phyloP scores from a whole-genome alignment of 1,140 invertebrate species.

The Bradynema listronoti region DNA sequence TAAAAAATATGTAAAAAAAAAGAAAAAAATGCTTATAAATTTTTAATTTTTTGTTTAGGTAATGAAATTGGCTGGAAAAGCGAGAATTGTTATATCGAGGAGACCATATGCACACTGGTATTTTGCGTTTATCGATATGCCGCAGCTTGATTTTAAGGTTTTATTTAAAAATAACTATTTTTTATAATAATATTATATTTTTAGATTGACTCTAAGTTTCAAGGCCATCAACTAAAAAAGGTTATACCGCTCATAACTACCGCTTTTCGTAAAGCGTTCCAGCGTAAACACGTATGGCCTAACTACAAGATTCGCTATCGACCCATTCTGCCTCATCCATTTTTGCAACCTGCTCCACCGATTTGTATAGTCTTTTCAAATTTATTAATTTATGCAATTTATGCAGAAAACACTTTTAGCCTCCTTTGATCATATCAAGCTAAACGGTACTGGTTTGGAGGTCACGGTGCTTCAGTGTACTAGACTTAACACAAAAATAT shows the following conservation, averaged over 20 bases:
- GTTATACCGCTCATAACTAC: conserved; percentile 79
- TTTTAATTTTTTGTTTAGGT: conserved; percentile 63
- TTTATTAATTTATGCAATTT: conserved; percentile 4
- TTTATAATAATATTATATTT: conserved; percentile 7
- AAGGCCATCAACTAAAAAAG: conserved; percentile 79
- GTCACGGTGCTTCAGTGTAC: conserved; percentile 73
- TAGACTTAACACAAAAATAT: conserved; percentile 62
- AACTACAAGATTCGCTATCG: conserved; percentile 86
- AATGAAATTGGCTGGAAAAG: conserved; percentile 73
- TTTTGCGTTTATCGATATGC: conserved; percentile 78
- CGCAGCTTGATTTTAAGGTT: conserved; percentile 73
- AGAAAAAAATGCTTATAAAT: too few species aligned
- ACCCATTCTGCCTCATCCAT: conserved; percentile 70
- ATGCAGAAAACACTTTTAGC: conserved; percentile 21
- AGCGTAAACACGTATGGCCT: conserved; percentile 81
- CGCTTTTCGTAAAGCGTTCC: conserved; percentile 74
- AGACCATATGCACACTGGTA: conserved; percentile 89
- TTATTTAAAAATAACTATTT: conserved; percentile 8
- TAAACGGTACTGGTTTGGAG: conserved; percentile 67
- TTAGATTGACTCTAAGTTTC: conserved; percentile 73
- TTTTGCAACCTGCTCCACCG: conserved; percentile 44
- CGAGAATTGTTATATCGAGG: conserved; percentile 75
- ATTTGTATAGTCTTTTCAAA: conserved; percentile 37
- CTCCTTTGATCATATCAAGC: conserved; percentile 62
- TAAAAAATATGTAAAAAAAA: too few species aligned